Evolutionary conservation across 2,797 vertebrate genomes (phyloP).

Genomic region (Ctenosaura bakeri): DNA sequence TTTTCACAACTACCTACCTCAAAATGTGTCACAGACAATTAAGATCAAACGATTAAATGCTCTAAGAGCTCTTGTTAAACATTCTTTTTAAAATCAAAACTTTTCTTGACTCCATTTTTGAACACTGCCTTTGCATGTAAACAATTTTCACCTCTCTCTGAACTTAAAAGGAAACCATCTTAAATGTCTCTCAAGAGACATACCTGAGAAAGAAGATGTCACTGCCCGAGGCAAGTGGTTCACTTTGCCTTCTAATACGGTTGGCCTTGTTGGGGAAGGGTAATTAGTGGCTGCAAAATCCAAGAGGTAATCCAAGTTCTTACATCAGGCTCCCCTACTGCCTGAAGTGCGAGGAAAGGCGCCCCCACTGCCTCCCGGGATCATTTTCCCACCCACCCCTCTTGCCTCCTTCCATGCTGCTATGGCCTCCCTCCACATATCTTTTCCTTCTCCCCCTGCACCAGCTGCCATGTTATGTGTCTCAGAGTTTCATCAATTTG

Average conservation of each 20-base stretch:
- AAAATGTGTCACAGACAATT: background rate
- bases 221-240: background rate
- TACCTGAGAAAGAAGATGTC: background rate
- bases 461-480: no score
- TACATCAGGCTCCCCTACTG: no score
- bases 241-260: background rate
- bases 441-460: background rate
- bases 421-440: no score
- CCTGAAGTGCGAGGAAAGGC: no score
- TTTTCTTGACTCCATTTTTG: background rate
- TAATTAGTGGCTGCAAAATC: background rate
- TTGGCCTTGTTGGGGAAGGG: background rate
- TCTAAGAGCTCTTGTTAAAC: conserved; percentile 14
- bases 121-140: background rate
- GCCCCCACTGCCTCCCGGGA: background rate
- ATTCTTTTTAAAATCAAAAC: background rate
- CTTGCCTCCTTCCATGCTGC: background rate
- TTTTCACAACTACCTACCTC: background rate
- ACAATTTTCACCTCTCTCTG: background rate
- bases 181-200: background rate
- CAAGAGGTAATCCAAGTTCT: background rate
- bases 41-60: conserved; percentile 1
- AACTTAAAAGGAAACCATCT: conserved; percentile 6
- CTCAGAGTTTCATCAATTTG: background rate
- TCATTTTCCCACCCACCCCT: background rate